phyloP scores from a whole-genome alignment of 2,113 vertebrate species.

The Regulus satrapa region DNA sequence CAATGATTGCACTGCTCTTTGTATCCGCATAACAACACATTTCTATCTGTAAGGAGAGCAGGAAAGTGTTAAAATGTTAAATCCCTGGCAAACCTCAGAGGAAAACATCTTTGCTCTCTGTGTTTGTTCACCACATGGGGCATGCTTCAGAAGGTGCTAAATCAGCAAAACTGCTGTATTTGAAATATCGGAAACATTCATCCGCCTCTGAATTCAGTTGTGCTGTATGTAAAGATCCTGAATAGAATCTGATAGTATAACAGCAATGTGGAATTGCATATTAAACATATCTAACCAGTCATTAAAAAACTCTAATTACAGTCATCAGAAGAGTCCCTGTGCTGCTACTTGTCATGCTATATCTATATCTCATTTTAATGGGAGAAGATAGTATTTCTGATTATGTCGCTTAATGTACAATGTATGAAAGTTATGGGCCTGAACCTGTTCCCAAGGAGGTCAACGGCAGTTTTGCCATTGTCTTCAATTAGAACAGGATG shows the following conservation, averaged over 20 bases:
- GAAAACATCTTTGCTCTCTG: constrained; percentile 37
- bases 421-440: constrained; percentile 40
- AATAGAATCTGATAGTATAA: constrained; percentile 8
- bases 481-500: constrained; percentile 41
- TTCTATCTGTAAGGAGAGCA: not conserved
- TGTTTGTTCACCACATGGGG: constrained; percentile 43
- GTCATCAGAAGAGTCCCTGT: not conserved
- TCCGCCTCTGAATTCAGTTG: constrained; percentile 23
- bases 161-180: constrained; percentile 54
- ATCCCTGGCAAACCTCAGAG: constrained; percentile 11
- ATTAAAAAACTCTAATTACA: constrained; percentile 62
- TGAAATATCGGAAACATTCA: constrained; percentile 8
- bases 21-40: not conserved
- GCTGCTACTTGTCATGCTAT: constrained; percentile 28
- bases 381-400: constrained; percentile 54
- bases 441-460: constrained; percentile 49
- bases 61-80: constrained; percentile 33
- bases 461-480: constrained; percentile 51
- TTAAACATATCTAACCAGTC: constrained; percentile 51
- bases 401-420: constrained; percentile 26
- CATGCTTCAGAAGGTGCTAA: constrained; percentile 29
- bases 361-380: constrained; percentile 43
- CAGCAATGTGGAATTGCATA: constrained; percentile 37
- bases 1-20: constrained; percentile 1
- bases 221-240: not conserved